Evolutionary conservation across 2,113 vertebrate genomes (phyloP), one percentile per base, ranked within the genome.

Genomic region (Clarias macrocephalus): DNA sequence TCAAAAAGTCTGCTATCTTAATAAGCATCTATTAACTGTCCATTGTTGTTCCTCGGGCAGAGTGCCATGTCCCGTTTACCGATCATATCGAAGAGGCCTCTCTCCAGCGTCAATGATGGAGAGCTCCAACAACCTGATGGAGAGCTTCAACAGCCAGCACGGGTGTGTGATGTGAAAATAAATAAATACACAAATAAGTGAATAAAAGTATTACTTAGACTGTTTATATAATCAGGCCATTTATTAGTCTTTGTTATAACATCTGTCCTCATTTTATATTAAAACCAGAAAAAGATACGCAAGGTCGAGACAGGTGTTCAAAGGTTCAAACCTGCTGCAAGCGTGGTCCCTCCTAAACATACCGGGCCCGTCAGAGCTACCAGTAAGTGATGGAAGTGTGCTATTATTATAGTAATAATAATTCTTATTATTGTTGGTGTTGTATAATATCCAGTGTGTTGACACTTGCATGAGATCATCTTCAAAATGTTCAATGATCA

Each of bases 41-140:
- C 6, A 30, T 37, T 25, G 1, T 28, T 54, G 70, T 3, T 60
- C 59, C 7, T 66, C 80, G 57, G 68, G 2, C 56, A 92, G 89
- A 93, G 52, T 28, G 90, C 83, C 33, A 7, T 90, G 87, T 95
- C 95, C 6, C 92, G 94, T 19, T 88, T 95, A 80, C 95, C 95
- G 0, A 93, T 95, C 0, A 93, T 93, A 86, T 70, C 93, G 9
- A 95, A 95, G 82, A 91, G 95, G 68, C 88, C 90, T 59, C 92
- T 91, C 0, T 91, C 89, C 62, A 90, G 85, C 89, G 90, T 84
- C 72, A 73, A 56, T 8, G 89, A 90, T 54, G 0, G 91, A 93
- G 86, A 95, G 89, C 12, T 92, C 7, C n/a, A 48, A 8, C 93
- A 90, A 0, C 95, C 95, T 8, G 89, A 90, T 54, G 0, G 91